Conservation (phyloP, 2,797 vertebrate genomes). For the Fundulus diaphanus region DNA sequence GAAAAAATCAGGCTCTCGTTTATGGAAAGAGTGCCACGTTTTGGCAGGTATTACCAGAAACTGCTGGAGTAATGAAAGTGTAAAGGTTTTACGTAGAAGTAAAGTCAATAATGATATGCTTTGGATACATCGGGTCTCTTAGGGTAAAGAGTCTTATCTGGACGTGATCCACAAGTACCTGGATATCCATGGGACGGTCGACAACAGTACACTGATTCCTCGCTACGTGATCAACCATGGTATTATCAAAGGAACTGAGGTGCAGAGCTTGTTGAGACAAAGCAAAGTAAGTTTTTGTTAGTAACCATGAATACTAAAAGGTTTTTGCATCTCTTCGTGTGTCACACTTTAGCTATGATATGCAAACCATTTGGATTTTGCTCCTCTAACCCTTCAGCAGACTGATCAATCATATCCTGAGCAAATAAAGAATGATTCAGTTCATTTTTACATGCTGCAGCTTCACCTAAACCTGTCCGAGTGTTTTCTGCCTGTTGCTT, state of each 20-base stretch:
- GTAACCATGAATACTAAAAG: background rate
- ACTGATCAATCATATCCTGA: background rate
- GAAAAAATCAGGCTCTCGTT: constrained; percentile 41
- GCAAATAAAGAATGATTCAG: background rate
- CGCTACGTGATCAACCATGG: constrained; percentile 87
- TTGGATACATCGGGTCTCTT: background rate
- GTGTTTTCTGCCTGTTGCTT: background rate
- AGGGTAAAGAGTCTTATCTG: constrained; percentile 86
- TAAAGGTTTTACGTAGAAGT: background rate
- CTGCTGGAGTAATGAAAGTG: background rate
- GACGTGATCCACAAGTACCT: constrained; percentile 86
- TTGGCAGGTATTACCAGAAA: constrained; percentile 35
- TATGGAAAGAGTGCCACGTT: constrained; percentile 30
- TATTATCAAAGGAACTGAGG: constrained; percentile 83
- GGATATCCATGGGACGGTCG: constrained; percentile 87
- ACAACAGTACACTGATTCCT: constrained; percentile 78
- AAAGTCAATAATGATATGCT: background rate
- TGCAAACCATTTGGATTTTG: background rate
- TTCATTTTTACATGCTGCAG: background rate
- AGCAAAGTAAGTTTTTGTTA: constrained; percentile 81
- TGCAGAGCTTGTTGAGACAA: constrained; percentile 86
- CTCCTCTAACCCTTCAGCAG: background rate
- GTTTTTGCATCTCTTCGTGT: background rate
- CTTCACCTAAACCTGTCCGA: background rate
- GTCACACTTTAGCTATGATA: background rate